Evolutionary conservation across 30 jellyfish, hydroid and myxozoan species (phyloP).

Genomic region (Aurelia aurita): DNA sequence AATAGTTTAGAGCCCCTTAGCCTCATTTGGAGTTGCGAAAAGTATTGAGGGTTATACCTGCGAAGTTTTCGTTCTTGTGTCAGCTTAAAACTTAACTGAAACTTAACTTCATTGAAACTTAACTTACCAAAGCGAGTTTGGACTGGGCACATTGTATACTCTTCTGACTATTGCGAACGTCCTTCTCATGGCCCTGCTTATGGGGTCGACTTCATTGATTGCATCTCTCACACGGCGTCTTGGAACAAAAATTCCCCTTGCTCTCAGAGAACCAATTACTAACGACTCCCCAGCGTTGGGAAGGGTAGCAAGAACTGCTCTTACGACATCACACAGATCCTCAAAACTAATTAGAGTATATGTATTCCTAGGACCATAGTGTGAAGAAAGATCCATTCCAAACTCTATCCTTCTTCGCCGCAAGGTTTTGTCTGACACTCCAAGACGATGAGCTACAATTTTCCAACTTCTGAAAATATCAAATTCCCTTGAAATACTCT

Average conservation of each 20-base stretch:
- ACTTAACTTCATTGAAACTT: no score
- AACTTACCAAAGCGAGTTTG: constrained; percentile 12
- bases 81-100: neutral
- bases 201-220: constrained; percentile 38
- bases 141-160: constrained; percentile 19
- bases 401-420: constrained; percentile 39
- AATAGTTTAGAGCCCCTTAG: no score
- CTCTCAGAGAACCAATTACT: constrained; percentile 45
- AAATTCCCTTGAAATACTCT: constrained; percentile 9
- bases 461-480: constrained; percentile 18
- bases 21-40: no score
- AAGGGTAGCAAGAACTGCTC: neutral
- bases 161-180: constrained; percentile 43
- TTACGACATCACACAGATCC: neutral
- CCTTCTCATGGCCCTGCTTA: constrained; percentile 43
- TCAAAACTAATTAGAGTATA: constrained; percentile 10
- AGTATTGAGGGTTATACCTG: no score
- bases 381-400: constrained; percentile 17
- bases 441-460: constrained; percentile 18
- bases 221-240: constrained; percentile 46
- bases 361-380: constrained; percentile 11
- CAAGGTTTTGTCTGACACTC: constrained; percentile 43
- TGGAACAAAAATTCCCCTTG: constrained; percentile 29
- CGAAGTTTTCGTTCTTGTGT: neutral
- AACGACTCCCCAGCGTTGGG: constrained; percentile 26